Base-by-base conservation (phyloP, 23 tunicate genomes). In the Phallusia fumigata region DNA sequence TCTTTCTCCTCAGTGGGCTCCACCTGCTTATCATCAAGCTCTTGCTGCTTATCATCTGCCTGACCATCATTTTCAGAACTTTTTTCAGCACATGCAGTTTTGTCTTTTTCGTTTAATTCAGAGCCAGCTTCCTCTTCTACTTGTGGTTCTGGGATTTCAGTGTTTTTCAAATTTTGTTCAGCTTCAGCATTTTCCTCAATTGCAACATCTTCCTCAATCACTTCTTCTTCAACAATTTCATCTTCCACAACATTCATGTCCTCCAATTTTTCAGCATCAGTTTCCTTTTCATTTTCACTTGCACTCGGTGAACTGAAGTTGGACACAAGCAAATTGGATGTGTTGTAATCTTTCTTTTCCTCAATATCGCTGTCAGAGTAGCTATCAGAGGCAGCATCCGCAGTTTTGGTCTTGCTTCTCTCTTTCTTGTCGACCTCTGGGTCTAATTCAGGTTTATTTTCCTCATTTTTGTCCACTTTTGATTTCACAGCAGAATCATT, bases 241-340 rank as follows among this genome's bases (percentile, higher is more conserved):
- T 83, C 73, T 49, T 83, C 77, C 0, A 75, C 88, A 33, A 53
- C 30, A 44, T 77, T 65, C 30, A 33, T 34, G 0, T 52, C 52
- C 36, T 80, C 73, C n/a, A 31, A 12, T 52, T 73, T 74, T 45
- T 83, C 40, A 21, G 22, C 32, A 16, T 30, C 35, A 10, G 36
- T 45, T 52, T 74, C 44, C 64, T 83, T 73, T 65, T 82, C 85
- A 65, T 36, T 65, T 11, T 83, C 86, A 74, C 81, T 49, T 36
- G 51, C 88, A 47, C 73, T 53, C 3, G 88, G 79, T 1, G 88
- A 84, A 33, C 58, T 36, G 32, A 76, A 74, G 51, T 76, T 84
- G 2, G 76, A 77, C 58, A 58, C 81, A 32, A 53, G 82, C 32
- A 76, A 73, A 53, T 47, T 77, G 28, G 79, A 35, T 15, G 33